phyloP scores from a whole-genome alignment of 2,888 invertebrate genomes.

The Chloroclystis v-ata region DNA sequence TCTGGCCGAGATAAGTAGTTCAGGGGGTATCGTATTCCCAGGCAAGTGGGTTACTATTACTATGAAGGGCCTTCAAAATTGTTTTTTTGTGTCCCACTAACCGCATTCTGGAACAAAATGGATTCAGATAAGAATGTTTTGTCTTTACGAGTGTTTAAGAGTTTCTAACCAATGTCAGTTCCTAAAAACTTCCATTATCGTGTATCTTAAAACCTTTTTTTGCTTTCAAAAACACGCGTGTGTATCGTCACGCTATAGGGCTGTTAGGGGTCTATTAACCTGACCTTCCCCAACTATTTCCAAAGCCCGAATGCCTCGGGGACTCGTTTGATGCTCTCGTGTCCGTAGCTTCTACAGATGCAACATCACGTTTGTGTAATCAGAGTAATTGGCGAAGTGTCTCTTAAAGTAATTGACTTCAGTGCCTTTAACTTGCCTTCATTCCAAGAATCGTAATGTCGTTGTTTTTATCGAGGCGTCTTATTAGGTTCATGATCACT shows the following conservation, averaged over 20 bases:
- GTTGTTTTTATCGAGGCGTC: conserved; percentile 41
- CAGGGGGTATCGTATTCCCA: conserved; percentile 61
- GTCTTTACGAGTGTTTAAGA: conserved; percentile 29
- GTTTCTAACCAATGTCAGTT: conserved; percentile 20
- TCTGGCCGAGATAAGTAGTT: conserved; percentile 54
- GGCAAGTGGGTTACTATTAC: conserved; percentile 63
- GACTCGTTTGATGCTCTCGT: conserved; percentile 8
- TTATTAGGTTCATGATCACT: conserved; percentile 48
- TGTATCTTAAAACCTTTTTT: conserved; percentile 16
- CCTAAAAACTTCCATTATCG: conserved; percentile 11
- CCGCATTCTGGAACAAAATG: conserved; percentile 49
- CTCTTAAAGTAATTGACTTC: conserved; percentile 24
- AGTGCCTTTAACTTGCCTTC: conserved; percentile 34
- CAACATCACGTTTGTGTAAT: conserved; percentile 11
- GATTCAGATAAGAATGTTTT: conserved; percentile 36
- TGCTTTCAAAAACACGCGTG: conserved; percentile 24
- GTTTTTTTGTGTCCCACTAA: conserved; percentile 68
- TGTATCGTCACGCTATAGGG: conserved; percentile 23
- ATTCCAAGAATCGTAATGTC: conserved; percentile 41
- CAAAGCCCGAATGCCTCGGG: conserved; percentile 11
- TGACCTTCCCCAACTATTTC: conserved; percentile 31
- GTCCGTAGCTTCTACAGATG: conserved; percentile 8
- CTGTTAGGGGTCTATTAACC: conserved; percentile 20
- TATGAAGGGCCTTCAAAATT: conserved; percentile 49
- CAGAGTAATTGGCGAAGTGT: conserved; percentile 25